These are phyloP conservation scores for Eublepharis macularius DNA, from an alignment of 2,113 vertebrate species.

Conservation along the genomic window DNA sequence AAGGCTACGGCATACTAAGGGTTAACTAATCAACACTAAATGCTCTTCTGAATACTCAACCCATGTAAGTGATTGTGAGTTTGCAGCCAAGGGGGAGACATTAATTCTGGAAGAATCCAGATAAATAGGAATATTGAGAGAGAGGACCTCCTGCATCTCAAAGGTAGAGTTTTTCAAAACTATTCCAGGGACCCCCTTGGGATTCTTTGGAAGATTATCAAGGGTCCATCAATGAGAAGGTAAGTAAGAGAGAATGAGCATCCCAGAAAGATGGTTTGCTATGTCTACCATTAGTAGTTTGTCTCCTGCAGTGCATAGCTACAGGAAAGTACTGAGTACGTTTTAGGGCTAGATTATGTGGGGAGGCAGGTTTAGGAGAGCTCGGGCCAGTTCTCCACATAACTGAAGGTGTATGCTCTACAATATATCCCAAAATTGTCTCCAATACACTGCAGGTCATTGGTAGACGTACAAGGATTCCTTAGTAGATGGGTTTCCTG, in stretches of 20 bases:
- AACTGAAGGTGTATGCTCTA: not conserved
- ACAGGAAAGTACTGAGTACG: not conserved
- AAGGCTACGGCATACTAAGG: no score
- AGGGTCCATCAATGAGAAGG: not conserved
- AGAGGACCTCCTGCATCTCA: not conserved
- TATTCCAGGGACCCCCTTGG: not conserved
- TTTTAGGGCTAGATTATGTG: not conserved
- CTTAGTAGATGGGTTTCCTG: not conserved
- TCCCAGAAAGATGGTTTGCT: not conserved
- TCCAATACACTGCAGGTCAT: not conserved
- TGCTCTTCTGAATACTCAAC: not conserved
- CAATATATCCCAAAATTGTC: no score
- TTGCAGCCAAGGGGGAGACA: not conserved
- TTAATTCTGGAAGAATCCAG: not conserved
- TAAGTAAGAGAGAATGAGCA: not conserved
- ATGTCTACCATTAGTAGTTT: not conserved
- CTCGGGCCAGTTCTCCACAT: not conserved
- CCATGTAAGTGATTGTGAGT: not conserved
- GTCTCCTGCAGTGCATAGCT: not conserved
- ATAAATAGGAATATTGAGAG: not conserved
- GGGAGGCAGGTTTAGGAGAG: not conserved
- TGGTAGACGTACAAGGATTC: not conserved
- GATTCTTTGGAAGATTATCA: not conserved
- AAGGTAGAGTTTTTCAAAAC: not conserved
- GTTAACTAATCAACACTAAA: not conserved